phyloP scores from a whole-genome alignment of 2,888 invertebrate genomes.

The Troides oblongomaculatus region DNA sequence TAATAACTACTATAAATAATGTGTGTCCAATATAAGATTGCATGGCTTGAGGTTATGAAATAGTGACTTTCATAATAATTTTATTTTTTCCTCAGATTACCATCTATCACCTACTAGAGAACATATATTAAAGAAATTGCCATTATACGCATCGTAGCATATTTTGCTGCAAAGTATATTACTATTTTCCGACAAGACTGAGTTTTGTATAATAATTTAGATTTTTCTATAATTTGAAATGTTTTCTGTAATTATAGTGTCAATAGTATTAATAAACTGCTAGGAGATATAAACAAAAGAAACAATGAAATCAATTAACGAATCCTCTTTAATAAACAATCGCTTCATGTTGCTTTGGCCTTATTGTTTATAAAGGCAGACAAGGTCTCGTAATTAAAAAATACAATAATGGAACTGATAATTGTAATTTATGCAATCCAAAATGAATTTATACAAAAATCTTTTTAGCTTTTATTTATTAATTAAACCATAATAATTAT shows the following conservation, averaged over 20 bases:
- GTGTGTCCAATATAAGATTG: too few relatives aligned
- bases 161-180: too few relatives aligned
- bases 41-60: too few relatives aligned
- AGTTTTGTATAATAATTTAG: background rate
- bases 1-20: too few relatives aligned
- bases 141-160: too few relatives aligned
- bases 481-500: background rate
- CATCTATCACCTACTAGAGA: too few relatives aligned
- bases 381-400: constrained; percentile 24
- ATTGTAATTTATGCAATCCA: constrained; percentile 4
- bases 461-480: background rate
- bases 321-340: background rate
- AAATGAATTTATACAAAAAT: background rate
- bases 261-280: background rate
- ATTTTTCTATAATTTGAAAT: background rate
- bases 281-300: background rate
- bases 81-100: too few relatives aligned
- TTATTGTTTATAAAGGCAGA: constrained; percentile 12
- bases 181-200: too few relatives aligned
- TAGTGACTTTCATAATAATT: too few relatives aligned
- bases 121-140: too few relatives aligned
- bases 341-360: constrained; percentile 22
- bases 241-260: background rate
- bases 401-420: constrained; percentile 12
- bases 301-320: background rate